phyloP scores from a whole-genome alignment of 2,888 invertebrate species.

The Odiellus spinosus region DNA sequence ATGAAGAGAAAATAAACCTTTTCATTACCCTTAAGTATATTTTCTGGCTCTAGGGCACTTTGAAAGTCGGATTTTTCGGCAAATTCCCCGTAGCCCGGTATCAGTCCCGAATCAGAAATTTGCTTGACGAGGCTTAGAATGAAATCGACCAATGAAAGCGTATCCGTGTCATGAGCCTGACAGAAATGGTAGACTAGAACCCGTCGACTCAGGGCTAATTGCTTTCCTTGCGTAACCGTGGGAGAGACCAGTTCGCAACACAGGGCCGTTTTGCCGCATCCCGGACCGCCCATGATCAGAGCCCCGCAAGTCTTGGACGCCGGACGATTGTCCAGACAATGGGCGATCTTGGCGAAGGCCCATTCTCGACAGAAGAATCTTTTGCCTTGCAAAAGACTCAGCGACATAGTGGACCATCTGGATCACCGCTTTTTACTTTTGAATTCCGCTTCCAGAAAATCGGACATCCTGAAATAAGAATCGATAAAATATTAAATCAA shows the following conservation, averaged over 20 bases:
- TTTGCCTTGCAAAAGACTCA: conserved; percentile 33
- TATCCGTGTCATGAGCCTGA: conserved; percentile 52
- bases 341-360: conserved; percentile 83
- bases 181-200: conserved; percentile 75
- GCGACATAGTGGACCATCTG: conserved; percentile 21
- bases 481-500: no score
- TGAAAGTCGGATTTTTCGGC: conserved; percentile 65
- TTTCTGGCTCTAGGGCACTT: conserved; percentile 56
- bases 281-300: conserved; percentile 74
- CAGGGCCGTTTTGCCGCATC: conserved; percentile 70
- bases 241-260: conserved; percentile 23
- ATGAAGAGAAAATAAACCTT: no score
- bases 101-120: conserved; percentile 39
- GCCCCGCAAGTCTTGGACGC: conserved; percentile 60
- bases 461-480: conserved; percentile 8
- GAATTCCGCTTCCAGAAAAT: conserved; percentile 8
- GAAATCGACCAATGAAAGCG: conserved; percentile 68
- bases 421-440: conserved; percentile 14
- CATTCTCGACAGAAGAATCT: conserved; percentile 83
- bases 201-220: conserved; percentile 49
- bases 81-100: conserved; percentile 52
- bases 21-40: no score
- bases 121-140: conserved; percentile 70
- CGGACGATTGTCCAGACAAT: conserved; percentile 68
- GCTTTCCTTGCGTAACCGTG: conserved; percentile 23